Base-by-base conservation (phyloP, 2,797 vertebrate species). In the Perodicticus potto region DNA sequence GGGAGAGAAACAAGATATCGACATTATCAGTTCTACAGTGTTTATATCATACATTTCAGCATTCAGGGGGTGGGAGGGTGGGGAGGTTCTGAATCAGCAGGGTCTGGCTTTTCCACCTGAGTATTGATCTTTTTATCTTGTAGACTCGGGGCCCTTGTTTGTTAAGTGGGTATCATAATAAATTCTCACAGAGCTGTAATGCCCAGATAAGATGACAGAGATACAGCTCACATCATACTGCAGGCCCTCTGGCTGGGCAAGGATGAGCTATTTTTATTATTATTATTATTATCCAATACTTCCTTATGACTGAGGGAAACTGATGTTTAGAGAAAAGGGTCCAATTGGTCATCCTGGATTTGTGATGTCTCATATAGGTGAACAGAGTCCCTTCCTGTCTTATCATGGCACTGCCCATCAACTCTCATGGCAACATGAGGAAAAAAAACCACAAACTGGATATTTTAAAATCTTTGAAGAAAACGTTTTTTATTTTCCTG, bases 1-100 rank as follows among this genome's bases (percentile, higher is more conserved):
- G 61, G 69, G 80, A 95, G 67, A 74, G 43, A 97, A 94, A 76
- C 3, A 61, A 85, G 82, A 32, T 67, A 78, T 84, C 53, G 73
- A 45, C 74, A 69, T 11, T 13, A 67, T 45, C 49, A 67, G 53
- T 29, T 77, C 13, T 55, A n/a, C 1, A 65, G 25, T 37, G 40
- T 73, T 43, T 80, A 11, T 27, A 57, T 7, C 23, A 43, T 20
- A 22, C 49, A 7, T 55, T 87, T 70, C 57, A 63, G 37, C 34
- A 73, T 70, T 74, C 14, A 8, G 4, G 34, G 49, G 67, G 14
- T 57, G 77, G 74, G 53, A 40, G 89, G 73, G 89, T 20, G 7
- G 93, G 10, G 27, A 7, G 40, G n/a, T 82, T 81, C 5, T 16
- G 69, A 80, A 76, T 76, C 27, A 57, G 57, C 82, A 94, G 63